These are phyloP conservation scores for Porites rus DNA, from an alignment of 92 coral and sea anemone genomes.

Conservation along the genomic window DNA sequence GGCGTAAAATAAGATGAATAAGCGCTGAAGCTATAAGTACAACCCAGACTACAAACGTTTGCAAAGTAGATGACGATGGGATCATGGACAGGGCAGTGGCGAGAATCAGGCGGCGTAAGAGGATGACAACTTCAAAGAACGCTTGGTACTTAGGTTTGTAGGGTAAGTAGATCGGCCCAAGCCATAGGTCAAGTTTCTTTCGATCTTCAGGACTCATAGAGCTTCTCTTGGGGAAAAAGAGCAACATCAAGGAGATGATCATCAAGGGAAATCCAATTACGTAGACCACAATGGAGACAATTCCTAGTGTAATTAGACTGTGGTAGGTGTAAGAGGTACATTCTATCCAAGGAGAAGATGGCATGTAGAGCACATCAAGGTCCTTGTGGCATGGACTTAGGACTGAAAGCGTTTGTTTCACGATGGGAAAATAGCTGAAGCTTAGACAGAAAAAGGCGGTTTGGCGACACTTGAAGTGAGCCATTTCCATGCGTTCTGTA, in stretches of 20 bases:
- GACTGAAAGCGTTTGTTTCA: conserved; percentile 57
- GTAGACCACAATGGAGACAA: conserved; percentile 52
- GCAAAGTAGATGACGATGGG: conserved; percentile 55
- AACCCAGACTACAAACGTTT: conserved; percentile 61
- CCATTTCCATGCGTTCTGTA: conserved; percentile 15
- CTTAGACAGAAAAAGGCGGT: conserved; percentile 64
- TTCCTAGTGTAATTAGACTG: conserved; percentile 42
- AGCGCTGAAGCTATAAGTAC: conserved; percentile 47
- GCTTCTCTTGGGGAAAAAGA: conserved; percentile 38
- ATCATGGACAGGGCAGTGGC: conserved; percentile 64
- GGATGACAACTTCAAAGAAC: conserved; percentile 56
- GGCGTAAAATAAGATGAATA: conserved; percentile 40
- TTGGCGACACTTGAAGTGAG: conserved; percentile 61
- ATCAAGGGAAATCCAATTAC: conserved; percentile 72
- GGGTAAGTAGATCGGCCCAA: conserved; percentile 65
- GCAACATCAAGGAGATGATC: conserved; percentile 20
- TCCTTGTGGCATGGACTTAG: conserved; percentile 72
- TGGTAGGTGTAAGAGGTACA: conserved; percentile 49
- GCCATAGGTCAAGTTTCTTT: conserved; percentile 66
- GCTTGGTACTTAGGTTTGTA: conserved; percentile 56
- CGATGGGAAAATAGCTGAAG: conserved; percentile 79
- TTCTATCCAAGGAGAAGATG: conserved; percentile 75
- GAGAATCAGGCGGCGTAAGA: conserved; percentile 58
- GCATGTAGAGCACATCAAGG: conserved; percentile 51
- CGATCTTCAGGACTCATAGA: conserved; percentile 38